Evolutionary conservation across 2,113 vertebrate genomes (phyloP).

Genomic region (Microcebus ravelobensis): DNA sequence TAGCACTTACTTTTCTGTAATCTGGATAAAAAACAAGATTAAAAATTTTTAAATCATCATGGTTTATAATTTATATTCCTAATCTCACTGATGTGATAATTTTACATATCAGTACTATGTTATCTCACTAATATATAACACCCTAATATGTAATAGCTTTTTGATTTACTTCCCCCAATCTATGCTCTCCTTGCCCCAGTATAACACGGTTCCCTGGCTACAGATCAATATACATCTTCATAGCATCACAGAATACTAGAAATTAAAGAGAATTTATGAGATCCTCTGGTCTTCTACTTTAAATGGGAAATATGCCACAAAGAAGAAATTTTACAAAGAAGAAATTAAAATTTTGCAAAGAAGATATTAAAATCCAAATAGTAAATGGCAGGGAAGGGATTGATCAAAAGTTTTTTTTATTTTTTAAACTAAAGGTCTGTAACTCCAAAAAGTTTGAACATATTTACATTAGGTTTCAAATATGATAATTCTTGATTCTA

Average conservation of each 20-base stretch:
- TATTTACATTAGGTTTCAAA: background rate
- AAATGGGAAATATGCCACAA: background rate
- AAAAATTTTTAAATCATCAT: background rate
- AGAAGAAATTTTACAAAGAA: constrained; percentile 6
- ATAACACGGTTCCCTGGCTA: constrained; percentile 19
- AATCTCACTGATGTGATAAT: background rate
- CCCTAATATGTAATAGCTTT: background rate
- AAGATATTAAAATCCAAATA: background rate
- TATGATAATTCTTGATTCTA: background rate
- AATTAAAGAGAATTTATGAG: constrained; percentile 9
- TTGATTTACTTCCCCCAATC: background rate
- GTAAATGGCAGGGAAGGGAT: background rate
- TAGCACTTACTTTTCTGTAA: constrained; percentile 1
- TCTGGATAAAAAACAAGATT: background rate
- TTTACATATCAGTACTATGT: background rate
- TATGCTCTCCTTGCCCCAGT: background rate
- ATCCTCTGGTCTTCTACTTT: background rate
- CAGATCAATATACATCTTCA: constrained; percentile 16
- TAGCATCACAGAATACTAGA: background rate
- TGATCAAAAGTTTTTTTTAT: background rate
- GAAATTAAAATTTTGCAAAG: constrained; percentile 39
- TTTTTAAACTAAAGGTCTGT: background rate
- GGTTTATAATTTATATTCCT: constrained; percentile 13
- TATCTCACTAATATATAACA: constrained; percentile 32
- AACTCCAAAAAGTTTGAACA: constrained; percentile 29